phyloP scores from a whole-genome alignment of 2,113 vertebrate genomes.

The Onychorhynchus coronatus region DNA sequence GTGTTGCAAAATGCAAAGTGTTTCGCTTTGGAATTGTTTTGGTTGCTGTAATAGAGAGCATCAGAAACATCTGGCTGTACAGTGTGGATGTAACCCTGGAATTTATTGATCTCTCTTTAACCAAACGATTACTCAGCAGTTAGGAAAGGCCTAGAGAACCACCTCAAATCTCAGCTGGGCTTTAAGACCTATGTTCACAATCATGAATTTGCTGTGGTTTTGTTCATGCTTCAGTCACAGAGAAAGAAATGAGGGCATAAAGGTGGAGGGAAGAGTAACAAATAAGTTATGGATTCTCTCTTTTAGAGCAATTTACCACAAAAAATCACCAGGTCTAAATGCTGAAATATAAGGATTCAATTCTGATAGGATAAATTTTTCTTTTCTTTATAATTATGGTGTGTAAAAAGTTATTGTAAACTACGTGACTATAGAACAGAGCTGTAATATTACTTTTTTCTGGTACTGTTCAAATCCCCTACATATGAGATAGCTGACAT shows the following conservation, averaged over 20 bases:
- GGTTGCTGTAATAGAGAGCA: neutral
- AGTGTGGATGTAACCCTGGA: neutral
- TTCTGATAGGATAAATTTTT: neutral
- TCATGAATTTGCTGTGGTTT: neutral
- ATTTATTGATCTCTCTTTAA: neutral
- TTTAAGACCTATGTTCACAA: neutral
- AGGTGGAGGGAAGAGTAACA: neutral
- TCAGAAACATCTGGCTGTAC: neutral
- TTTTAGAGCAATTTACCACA: neutral
- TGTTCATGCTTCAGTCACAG: neutral
- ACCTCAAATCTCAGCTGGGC: neutral
- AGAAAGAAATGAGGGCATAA: neutral
- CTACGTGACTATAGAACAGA: neutral
- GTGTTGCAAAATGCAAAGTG: neutral
- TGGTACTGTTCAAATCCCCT: neutral
- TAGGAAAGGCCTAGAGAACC: neutral
- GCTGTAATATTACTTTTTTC: neutral
- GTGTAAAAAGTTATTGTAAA: neutral
- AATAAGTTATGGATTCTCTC: neutral
- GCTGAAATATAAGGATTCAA: neutral
- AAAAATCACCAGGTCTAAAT: neutral
- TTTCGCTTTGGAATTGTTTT: neutral
- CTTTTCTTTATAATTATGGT: neutral
- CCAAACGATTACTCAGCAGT: neutral
- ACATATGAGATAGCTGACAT: rapidly evolving